Conservation (phyloP, 2,888 invertebrate genomes). For the Harpagoxenus sublaevis region DNA sequence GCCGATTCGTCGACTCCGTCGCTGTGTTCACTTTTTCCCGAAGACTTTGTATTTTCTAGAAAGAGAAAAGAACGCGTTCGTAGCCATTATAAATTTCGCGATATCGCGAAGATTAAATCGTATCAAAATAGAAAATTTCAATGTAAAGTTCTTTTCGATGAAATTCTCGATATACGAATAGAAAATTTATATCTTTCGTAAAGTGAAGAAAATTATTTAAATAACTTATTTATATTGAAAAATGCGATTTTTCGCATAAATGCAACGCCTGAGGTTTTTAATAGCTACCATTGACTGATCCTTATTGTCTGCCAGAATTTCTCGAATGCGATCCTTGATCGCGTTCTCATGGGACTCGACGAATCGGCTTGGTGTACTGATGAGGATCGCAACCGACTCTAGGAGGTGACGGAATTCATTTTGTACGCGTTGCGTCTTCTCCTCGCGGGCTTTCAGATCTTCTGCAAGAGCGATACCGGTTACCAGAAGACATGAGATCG, state of each 20-base stretch:
- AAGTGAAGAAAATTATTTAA: neutral
- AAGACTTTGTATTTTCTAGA: constrained; percentile 91
- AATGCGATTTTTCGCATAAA: neutral
- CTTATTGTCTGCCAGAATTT: constrained; percentile 92
- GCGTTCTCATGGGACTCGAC: constrained; percentile 93
- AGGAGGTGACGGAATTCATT: constrained; percentile 90
- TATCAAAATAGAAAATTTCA: neutral
- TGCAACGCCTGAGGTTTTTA: neutral
- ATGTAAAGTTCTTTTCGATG: neutral
- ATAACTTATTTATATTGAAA: neutral
- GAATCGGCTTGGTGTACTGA: constrained; percentile 91
- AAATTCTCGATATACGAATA: neutral
- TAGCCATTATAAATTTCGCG: neutral
- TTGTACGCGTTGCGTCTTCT: constrained; percentile 90
- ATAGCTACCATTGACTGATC: constrained; percentile 90
- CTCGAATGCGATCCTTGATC: constrained; percentile 93
- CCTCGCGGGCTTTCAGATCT: constrained; percentile 90
- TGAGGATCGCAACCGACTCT: constrained; percentile 91
- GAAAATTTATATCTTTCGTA: neutral
- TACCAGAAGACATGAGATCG: neutral
- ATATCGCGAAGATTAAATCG: neutral
- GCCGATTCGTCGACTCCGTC: constrained; percentile 91
- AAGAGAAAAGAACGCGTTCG: neutral
- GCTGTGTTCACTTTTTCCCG: constrained; percentile 92
- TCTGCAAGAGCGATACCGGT: constrained; percentile 86